These are phyloP conservation scores for Drosophila mayaguana DNA, from an alignment of 2,888 invertebrate genomes.

Conservation along the genomic window DNA sequence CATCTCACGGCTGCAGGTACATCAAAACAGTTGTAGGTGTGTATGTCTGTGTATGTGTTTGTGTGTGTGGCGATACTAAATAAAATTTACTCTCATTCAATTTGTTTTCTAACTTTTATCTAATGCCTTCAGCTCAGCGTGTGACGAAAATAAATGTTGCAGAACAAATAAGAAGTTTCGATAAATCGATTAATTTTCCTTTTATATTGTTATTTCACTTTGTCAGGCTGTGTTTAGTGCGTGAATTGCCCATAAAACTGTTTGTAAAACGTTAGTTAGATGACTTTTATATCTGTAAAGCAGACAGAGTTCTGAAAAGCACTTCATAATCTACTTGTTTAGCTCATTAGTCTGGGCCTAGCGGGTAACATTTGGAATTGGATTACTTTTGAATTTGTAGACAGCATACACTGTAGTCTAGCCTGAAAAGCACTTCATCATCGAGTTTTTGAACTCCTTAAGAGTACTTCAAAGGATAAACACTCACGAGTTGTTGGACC, in stretches of 20 bases:
- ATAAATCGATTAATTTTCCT: slow-evolving; percentile 16
- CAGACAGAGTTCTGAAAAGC: no score
- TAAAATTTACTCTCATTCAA: slow-evolving; percentile 51
- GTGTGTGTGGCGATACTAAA: slow-evolving; percentile 21
- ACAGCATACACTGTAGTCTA: no score
- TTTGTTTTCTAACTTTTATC: slow-evolving; percentile 43
- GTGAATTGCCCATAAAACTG: not conserved
- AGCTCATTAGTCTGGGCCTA: no score
- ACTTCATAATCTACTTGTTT: no score
- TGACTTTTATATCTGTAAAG: not conserved
- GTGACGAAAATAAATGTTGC: slow-evolving; percentile 43
- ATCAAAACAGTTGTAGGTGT: not conserved
- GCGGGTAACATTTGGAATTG: no score
- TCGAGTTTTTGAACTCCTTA: not conserved
- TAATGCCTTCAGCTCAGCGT: slow-evolving; percentile 27
- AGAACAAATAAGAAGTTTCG: not conserved
- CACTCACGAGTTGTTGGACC: not conserved
- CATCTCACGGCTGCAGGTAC: slow-evolving; percentile 16
- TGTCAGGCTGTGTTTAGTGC: not conserved
- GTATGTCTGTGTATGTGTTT: not conserved
- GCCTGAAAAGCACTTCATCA: not conserved
- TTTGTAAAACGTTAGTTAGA: not conserved
- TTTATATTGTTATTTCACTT: not conserved
- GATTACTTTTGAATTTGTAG: no score
- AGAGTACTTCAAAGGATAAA: not conserved